Percentiles rank a stretch among this genome's conserved stretches.
phyloP scores from a whole-genome alignment of 2,113 vertebrate genomes.

The Numida meleagris region DNA sequence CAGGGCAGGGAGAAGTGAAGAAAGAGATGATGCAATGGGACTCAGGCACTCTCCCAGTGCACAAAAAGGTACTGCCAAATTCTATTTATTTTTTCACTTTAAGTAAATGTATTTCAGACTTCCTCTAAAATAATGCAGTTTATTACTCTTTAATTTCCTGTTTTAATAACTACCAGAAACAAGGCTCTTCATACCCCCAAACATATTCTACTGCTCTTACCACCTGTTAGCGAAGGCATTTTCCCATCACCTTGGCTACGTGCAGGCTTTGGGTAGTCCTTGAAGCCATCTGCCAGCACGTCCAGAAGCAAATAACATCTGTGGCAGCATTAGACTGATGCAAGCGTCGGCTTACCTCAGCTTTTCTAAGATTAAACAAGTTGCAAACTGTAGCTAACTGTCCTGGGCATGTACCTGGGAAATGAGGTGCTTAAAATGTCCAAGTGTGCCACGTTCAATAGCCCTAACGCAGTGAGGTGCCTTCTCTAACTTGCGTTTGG shows the following conservation, averaged over 20 bases:
- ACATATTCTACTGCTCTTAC: neutral
- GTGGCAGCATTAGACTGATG: neutral
- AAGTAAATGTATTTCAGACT: neutral
- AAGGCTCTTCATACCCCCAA: neutral
- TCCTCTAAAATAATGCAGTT: neutral
- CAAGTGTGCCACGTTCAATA: neutral
- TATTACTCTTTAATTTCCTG: neutral
- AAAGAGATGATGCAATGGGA: neutral
- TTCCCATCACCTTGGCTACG: neutral
- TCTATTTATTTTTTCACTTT: neutral
- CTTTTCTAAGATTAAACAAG: neutral
- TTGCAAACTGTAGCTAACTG: neutral
- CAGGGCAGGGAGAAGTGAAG: neutral
- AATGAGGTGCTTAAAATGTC: neutral
- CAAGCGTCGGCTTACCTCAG: neutral
- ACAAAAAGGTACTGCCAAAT: neutral
- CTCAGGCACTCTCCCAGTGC: neutral
- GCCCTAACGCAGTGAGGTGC: neutral
- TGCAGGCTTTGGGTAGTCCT: neutral
- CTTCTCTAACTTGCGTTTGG: neutral
- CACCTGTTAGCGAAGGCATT: neutral
- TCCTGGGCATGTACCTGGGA: neutral
- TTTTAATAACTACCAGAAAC: neutral
- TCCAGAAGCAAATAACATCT: neutral
- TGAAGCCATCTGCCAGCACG: neutral